A percentile compares a stretch with the other conserved stretches of the same genome.
Evolutionary conservation across 1,140 invertebrate species (phyloP).

Genomic region (Plodia interpunctella): DNA sequence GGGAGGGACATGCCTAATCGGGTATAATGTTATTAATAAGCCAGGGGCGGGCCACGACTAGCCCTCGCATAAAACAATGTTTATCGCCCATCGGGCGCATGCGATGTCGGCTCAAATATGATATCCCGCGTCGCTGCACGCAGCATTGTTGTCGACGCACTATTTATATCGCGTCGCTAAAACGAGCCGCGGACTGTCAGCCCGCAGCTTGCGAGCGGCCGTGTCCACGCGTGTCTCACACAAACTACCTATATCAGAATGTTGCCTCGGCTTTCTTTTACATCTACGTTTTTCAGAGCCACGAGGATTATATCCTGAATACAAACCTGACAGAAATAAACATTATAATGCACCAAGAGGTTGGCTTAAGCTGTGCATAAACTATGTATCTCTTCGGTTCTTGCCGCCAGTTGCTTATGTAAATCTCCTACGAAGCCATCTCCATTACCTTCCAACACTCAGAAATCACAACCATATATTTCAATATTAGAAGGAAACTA

Average conservation of each 20-base stretch:
- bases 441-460: too few relatives aligned
- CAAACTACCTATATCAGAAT: not conserved
- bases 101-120: slow-evolving; percentile 35
- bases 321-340: too few relatives aligned
- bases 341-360: too few relatives aligned
- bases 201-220: not conserved
- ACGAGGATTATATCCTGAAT: too few relatives aligned
- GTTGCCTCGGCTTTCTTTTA: not conserved
- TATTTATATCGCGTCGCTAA: slow-evolving; percentile 17
- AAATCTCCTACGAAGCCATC: too few relatives aligned
- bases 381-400: too few relatives aligned
- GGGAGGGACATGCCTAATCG: slow-evolving; percentile 38
- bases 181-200: slow-evolving; percentile 13
- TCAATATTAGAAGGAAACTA: too few relatives aligned
- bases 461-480: too few relatives aligned
- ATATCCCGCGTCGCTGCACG: slow-evolving; percentile 16
- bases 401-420: too few relatives aligned
- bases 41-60: slow-evolving; percentile 30
- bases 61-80: slow-evolving; percentile 39
- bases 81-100: slow-evolving; percentile 37
- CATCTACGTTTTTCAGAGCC: too few relatives aligned
- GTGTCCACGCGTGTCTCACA: not conserved
- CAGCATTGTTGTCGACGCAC: slow-evolving; percentile 16
- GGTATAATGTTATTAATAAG: slow-evolving; percentile 52
- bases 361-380: too few relatives aligned